These are phyloP conservation scores for Panulirus ornatus DNA, from an alignment of 1,140 invertebrate species.

Conservation along the genomic window DNA sequence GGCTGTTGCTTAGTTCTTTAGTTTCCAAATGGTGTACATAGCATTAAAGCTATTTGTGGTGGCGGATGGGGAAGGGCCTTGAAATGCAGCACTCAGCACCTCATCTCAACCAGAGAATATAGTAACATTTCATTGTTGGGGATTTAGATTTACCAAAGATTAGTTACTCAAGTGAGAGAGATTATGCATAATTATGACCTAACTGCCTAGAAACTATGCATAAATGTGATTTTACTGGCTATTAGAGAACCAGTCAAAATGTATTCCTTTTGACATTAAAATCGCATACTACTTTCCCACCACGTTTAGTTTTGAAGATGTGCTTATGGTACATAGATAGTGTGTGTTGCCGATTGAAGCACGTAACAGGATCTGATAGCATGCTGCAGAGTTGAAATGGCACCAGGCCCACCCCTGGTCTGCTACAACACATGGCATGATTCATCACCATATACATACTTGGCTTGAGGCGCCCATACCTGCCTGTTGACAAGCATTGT, in stretches of 20 bases:
- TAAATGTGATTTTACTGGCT: too few relatives aligned
- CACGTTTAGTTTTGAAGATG: slow-evolving; percentile 32
- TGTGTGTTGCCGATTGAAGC: slow-evolving; percentile 17
- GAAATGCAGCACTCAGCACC: too few relatives aligned
- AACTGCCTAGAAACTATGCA: too few relatives aligned
- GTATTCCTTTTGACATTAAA: too few relatives aligned
- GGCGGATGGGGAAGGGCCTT: slow-evolving; percentile 5
- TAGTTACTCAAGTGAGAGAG: too few relatives aligned
- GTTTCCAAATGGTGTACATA: slow-evolving; percentile 28
- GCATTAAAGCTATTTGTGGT: slow-evolving; percentile 37
- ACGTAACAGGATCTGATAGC: background rate
- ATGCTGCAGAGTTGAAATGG: slow-evolving; percentile 5
- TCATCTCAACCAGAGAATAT: too few relatives aligned
- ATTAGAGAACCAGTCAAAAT: too few relatives aligned
- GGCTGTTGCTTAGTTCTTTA: slow-evolving; percentile 40
- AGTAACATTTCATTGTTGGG: too few relatives aligned
- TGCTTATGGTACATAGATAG: background rate
- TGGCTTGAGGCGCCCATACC: too few relatives aligned
- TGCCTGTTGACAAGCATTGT: background rate
- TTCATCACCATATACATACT: background rate
- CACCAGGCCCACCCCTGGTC: background rate
- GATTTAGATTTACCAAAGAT: too few relatives aligned
- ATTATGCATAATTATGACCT: too few relatives aligned
- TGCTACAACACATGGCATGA: background rate
- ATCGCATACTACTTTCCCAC: too few relatives aligned